These are phyloP conservation scores for Pluvianellus socialis DNA, from an alignment of 2,113 vertebrate genomes.

Conservation along the genomic window DNA sequence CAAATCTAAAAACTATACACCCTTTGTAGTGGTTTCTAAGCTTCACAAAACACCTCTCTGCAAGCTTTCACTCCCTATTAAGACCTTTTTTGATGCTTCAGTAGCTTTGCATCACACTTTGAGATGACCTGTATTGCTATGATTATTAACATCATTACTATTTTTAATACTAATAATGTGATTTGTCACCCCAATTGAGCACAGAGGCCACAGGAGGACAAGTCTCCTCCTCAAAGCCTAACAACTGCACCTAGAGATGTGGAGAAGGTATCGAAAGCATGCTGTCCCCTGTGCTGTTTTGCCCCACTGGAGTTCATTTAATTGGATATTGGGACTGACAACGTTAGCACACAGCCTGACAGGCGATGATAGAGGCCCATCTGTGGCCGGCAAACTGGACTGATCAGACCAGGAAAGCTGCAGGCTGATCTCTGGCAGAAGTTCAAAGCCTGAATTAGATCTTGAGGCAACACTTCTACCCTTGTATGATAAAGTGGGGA, in stretches of 20 bases:
- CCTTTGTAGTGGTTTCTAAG: neutral
- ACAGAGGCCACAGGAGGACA: neutral
- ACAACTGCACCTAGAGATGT: neutral
- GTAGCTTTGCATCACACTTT: neutral
- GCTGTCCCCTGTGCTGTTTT: neutral
- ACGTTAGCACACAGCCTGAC: neutral
- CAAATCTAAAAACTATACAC: neutral
- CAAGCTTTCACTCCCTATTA: neutral
- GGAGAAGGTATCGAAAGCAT: neutral
- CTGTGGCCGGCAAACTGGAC: neutral
- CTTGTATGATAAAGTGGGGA: neutral
- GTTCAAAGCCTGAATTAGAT: constrained; percentile 44
- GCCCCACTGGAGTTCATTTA: neutral
- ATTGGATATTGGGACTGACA: neutral
- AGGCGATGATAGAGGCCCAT: neutral
- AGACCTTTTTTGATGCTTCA: neutral
- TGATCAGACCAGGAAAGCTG: constrained; percentile 34
- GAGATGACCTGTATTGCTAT: neutral
- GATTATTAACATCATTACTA: neutral
- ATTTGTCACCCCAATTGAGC: neutral
- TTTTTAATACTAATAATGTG: neutral
- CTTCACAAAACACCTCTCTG: neutral
- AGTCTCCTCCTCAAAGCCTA: neutral
- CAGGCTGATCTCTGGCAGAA: neutral
- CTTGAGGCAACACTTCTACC: neutral